Percentiles rank a stretch among this genome's conserved stretches.
phyloP scores from a whole-genome alignment of 2,888 invertebrate genomes.

The Acronicta psi region DNA sequence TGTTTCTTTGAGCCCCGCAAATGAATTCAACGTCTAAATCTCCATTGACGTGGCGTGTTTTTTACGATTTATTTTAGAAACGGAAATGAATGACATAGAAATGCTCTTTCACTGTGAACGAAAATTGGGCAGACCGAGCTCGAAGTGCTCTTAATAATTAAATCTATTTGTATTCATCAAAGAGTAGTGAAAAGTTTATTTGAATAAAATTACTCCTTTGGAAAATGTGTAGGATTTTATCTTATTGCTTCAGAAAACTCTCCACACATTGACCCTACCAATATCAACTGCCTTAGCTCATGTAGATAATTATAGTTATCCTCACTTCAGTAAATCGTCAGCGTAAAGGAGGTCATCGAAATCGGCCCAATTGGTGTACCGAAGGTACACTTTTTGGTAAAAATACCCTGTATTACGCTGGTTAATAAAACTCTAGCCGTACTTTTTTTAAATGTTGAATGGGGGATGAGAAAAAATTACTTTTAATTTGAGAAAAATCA shows the following conservation, averaged over 20 bases:
- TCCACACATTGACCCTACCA: too few relatives aligned
- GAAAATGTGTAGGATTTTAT: constrained; percentile 10
- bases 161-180: constrained; percentile 44
- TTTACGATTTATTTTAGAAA: constrained; percentile 49
- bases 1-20: constrained; percentile 61
- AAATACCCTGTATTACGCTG: too few relatives aligned
- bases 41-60: constrained; percentile 48
- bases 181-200: constrained; percentile 18
- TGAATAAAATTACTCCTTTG: constrained; percentile 15
- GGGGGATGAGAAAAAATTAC: too few relatives aligned
- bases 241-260: not conserved
- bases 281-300: too few relatives aligned
- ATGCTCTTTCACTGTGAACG: constrained; percentile 47
- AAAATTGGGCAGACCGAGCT: constrained; percentile 37
- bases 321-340: too few relatives aligned
- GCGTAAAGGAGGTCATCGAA: too few relatives aligned
- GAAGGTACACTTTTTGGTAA: too few relatives aligned
- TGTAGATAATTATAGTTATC: too few relatives aligned
- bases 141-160: constrained; percentile 40
- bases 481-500: too few relatives aligned
- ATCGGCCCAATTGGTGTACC: too few relatives aligned
- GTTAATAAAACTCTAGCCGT: too few relatives aligned
- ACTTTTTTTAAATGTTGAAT: too few relatives aligned
- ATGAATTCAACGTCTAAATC: constrained; percentile 61
- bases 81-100: constrained; percentile 50